These are phyloP conservation scores for Nothura maculosa DNA, from an alignment of 2,797 vertebrate species.

Conservation along the genomic window DNA sequence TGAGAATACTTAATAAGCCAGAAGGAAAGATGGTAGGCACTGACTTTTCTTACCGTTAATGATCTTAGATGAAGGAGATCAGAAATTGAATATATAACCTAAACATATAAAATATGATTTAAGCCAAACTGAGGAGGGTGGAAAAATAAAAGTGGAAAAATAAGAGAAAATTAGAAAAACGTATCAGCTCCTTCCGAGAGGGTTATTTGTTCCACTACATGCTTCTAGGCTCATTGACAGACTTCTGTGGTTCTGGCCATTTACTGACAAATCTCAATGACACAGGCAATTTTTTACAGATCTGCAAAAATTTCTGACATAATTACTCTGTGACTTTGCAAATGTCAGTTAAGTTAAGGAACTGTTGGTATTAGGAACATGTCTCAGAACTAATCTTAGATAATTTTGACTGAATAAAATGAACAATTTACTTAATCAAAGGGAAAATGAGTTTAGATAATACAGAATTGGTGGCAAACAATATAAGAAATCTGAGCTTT, in stretches of 20 bases:
- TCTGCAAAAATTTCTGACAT: not conserved
- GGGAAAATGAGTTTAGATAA: slow-evolving; percentile 25
- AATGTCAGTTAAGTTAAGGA: slow-evolving; percentile 52
- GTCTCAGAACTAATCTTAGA: slow-evolving; percentile 27
- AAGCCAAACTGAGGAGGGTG: not conserved
- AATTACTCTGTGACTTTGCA: slow-evolving; percentile 47
- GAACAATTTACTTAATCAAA: slow-evolving; percentile 46
- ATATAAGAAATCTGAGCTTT: not conserved
- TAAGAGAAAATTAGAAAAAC: not conserved
- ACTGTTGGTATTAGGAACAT: not conserved
- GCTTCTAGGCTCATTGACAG: not conserved
- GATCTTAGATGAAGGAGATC: not conserved
- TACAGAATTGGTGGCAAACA: not conserved
- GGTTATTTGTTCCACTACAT: not conserved
- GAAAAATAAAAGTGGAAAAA: not conserved
- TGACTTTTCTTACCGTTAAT: not conserved
- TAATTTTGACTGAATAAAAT: slow-evolving; percentile 49
- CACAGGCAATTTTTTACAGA: not conserved
- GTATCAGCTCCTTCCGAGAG: not conserved
- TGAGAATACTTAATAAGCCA: not conserved
- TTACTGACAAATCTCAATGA: not conserved
- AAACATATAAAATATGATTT: not conserved
- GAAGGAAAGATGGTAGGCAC: not conserved
- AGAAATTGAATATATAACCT: not conserved
- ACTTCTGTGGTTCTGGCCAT: not conserved